Base-by-base conservation (phyloP, 2,888 invertebrate species). In the Lapara coniferarum region DNA sequence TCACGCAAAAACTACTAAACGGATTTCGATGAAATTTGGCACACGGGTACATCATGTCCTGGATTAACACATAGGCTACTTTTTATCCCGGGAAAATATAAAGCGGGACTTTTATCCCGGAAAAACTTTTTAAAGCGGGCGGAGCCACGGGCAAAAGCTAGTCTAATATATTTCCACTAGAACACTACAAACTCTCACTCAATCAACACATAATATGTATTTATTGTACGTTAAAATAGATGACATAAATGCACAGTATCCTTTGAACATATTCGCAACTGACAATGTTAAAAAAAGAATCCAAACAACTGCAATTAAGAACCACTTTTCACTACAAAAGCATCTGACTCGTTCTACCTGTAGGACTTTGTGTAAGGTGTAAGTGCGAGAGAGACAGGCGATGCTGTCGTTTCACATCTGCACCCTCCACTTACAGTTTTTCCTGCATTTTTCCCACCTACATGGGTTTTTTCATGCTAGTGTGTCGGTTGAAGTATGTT, bases 361-460 rank as follows among this genome's bases (percentile, higher is more conserved):
- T 51, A 46, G 14, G 10, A 44, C 49, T 71, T 69, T 55, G 30
- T 46, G 49, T 71, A 72, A 46, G 78, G 30, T 46, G 49, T 71
- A 72, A 46, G 78, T 74, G 71, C 70, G 76, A 85, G 70, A 70
- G 75, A 71, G 82, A 82, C 66, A 70, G 75, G 49, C 66, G 71
- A 74, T 71, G 76, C 74, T 77, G 78, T 78, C 75, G 75, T 73
- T 71, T 78, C 79, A 73, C 83, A 83, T 82, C 79, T 85, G 83
- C 76, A 80, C 81, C 81, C 63, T 80, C 79, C 83, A 81, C 80
- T 83, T 83, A 81, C 78, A 81, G 79, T 83, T 83, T 82, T 85
- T 80, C 80, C 82, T 78, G 78, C 78, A 79, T 81, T 85, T 84
- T 85, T 81, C 77, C 81, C 81, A 85, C 80, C 79, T 80, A 79